Evolutionary conservation across 2,113 vertebrate species (phyloP), one percentile per base, ranked within the genome.

Genomic region (Aspidoscelis tigris): DNA sequence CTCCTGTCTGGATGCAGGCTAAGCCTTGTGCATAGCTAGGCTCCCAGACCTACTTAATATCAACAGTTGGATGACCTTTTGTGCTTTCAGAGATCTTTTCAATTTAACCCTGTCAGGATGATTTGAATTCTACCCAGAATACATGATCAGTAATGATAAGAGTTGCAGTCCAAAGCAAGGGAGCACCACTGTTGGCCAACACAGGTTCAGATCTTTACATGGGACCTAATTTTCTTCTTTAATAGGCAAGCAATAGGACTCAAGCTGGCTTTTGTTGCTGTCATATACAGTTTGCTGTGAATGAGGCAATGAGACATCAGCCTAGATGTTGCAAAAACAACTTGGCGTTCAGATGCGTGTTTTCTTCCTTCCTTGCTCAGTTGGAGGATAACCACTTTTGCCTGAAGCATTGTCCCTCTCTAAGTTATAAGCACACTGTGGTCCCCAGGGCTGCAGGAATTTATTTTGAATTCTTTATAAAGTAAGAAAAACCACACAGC

Each of bases 381-480:
- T 75, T 88, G 64, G 26, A 43, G n/a, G 80, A 61, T 43, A 22
- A 58, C 43, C 0, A 0, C 80, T 55, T 0, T 0, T 87, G 39
- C 86, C 47, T 84, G 0, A 0, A 73, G 78, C 50, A 76, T 44
- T 0, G 0, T 84, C 71, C 64, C 11, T 22, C 44, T 76, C 3
- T 0, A 65, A 74, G 1, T 26, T 74, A 70, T 85, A 89, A 92
- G 79, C 71, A 75, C 68, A 64, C 39, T 0, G 0, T 41, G 33
- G 92, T 78, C 82, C 92, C 81, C 84, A 92, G 89, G 41, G 33
- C 4, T 80, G 20, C n/a, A 3, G 20, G 88, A 90, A 89, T 93
- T 89, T 61, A 87, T 90, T 94, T 83, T 86, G 91, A 91, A 93
- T 92, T 91, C 87, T 93, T 94, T 89, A 11, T 82, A 83, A 91